Percentiles rank a stretch among this genome's conserved stretches.
Evolutionary conservation across 2,888 invertebrate species (phyloP).

Genomic region (Calliphora vomitoria): DNA sequence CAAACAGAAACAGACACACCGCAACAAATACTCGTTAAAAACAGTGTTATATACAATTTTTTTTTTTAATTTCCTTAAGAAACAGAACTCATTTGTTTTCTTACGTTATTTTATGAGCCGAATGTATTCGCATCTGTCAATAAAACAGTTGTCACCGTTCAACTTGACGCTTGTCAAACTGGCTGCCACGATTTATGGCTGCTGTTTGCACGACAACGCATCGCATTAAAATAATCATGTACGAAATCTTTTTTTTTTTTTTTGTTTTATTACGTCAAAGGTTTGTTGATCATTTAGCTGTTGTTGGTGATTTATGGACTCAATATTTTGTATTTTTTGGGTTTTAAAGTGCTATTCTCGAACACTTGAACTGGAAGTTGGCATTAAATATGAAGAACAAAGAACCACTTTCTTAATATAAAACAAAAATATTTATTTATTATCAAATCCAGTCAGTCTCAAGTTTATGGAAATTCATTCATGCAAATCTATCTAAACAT

Average conservation of each 20-base stretch:
- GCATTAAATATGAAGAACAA: too few relatives aligned
- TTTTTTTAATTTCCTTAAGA: constrained; percentile 14
- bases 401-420: too few relatives aligned
- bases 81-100: constrained; percentile 36
- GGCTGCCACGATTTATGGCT: constrained; percentile 27
- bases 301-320: constrained; percentile 31
- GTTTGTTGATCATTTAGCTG: constrained; percentile 11
- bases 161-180: constrained; percentile 42
- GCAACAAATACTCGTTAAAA: constrained; percentile 1
- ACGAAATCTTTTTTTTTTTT: constrained; percentile 17
- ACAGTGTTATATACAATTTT: not conserved
- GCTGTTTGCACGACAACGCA: constrained; percentile 23
- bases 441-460: too few relatives aligned
- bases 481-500: too few relatives aligned
- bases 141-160: constrained; percentile 61
- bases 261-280: constrained; percentile 23
- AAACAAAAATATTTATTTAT: too few relatives aligned
- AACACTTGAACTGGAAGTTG: not conserved
- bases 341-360: not conserved
- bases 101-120: not conserved
- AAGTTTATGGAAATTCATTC: too few relatives aligned
- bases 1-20: not conserved
- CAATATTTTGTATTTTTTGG: not conserved
- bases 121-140: constrained; percentile 50
- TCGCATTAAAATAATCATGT: constrained; percentile 42